Evolutionary conservation across 1,140 invertebrate genomes (phyloP).

Genomic region (Prorops nasuta): DNA sequence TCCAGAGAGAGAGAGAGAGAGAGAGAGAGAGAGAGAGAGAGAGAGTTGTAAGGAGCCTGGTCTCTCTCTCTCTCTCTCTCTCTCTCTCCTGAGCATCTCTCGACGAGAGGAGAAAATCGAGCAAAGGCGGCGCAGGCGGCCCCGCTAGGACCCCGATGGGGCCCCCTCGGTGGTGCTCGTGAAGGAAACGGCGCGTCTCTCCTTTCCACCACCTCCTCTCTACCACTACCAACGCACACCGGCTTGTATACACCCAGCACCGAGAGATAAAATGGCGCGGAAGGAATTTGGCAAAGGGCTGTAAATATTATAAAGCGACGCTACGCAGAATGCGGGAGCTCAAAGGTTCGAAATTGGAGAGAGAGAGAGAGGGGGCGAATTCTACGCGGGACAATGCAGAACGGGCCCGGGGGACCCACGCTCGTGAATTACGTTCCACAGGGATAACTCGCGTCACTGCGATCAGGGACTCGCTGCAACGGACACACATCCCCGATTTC

Average conservation of each 20-base stretch:
- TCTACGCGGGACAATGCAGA: not conserved
- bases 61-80: slow-evolving; percentile 6
- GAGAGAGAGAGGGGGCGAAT: slow-evolving; percentile 2
- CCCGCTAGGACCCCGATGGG: slow-evolving; percentile 3
- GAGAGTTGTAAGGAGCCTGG: too few species aligned
- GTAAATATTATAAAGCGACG: slow-evolving; percentile 51
- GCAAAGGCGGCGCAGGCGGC: slow-evolving; percentile 30
- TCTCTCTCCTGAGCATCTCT: slow-evolving; percentile 10
- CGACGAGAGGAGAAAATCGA: slow-evolving; percentile 31
- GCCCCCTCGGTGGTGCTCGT: not conserved
- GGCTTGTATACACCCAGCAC: too few species aligned
- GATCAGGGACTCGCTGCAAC: too few species aligned
- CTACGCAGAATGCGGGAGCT: slow-evolving; percentile 43
- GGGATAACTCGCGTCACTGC: slow-evolving; percentile 37
- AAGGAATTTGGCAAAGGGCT: slow-evolving; percentile 45
- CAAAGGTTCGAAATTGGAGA: slow-evolving; percentile 24
- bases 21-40: too few species aligned
- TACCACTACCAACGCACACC: too few species aligned
- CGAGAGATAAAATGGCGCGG: slow-evolving; percentile 44
- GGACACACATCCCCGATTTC: too few species aligned
- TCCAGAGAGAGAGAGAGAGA: too few species aligned
- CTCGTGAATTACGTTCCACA: slow-evolving; percentile 39
- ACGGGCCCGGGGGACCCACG: not conserved
- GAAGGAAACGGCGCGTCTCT: too few species aligned
- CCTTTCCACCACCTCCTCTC: too few species aligned